phyloP scores from a whole-genome alignment of 2,888 invertebrate genomes.

The Noctua comes region DNA sequence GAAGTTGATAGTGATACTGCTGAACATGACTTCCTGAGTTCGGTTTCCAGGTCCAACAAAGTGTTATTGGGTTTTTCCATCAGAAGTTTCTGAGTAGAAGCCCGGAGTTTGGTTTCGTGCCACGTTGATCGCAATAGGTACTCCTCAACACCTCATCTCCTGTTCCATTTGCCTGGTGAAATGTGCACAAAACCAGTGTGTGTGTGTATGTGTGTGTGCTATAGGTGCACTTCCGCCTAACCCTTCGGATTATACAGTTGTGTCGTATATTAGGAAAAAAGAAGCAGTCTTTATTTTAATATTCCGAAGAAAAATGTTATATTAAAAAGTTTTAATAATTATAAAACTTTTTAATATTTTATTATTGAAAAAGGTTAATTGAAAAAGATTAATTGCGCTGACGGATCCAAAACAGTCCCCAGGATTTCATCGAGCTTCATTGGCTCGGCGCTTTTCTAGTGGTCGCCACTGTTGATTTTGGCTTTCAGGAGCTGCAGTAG shows the following conservation, averaged over 20 bases:
- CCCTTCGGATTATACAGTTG: not conserved
- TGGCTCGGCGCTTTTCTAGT: no score
- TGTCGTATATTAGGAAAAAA: not conserved
- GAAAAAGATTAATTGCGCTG: not conserved
- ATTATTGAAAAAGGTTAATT: no score
- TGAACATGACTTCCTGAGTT: not conserved
- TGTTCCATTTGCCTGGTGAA: not conserved
- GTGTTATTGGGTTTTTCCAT: not conserved
- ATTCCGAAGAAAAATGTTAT: no score
- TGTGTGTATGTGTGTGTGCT: not conserved
- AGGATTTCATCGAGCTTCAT: no score
- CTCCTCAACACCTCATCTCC: not conserved
- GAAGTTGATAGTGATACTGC: not conserved
- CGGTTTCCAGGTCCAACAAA: not conserved
- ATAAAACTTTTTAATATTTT: no score
- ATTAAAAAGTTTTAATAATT: no score
- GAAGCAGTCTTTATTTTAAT: not conserved
- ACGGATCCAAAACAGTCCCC: not conserved
- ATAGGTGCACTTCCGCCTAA: not conserved
- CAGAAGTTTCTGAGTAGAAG: not conserved
- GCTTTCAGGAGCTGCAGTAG: not conserved
- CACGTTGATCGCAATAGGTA: not conserved
- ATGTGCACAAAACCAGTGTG: not conserved
- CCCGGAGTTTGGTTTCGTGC: not conserved
- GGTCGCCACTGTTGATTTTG: not conserved